Base-by-base conservation (phyloP, 2,113 vertebrate genomes). In the Acrocephalus arundinaceus region DNA sequence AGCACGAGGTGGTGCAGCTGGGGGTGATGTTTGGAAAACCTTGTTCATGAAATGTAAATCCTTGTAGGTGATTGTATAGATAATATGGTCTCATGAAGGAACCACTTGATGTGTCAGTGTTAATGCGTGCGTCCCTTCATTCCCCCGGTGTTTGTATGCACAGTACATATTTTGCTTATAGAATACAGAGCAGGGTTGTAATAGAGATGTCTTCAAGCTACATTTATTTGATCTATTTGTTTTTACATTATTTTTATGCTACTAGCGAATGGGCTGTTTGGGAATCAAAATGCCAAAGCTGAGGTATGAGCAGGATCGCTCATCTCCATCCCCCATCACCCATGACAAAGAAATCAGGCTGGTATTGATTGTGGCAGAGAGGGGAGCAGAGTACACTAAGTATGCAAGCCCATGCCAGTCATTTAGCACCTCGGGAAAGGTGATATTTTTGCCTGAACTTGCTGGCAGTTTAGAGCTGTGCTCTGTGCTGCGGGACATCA, bases 211-310 rank as follows among this genome's bases (percentile, higher is more conserved):
- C 96, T 92, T 96, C 96, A 96, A 96, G 94, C 94, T 93, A 94
- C 96, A 96, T 97, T 97, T 95, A 93, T 84, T 96, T 97, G 96
- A 97, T 96, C 83, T 95, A 96, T 97, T 97, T 96, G 93, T 97
- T 97, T 96, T 96, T 96, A 93, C 90, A 92, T 96, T 94, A 96
- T 94, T 95, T 95, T 97, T 96, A 95, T 96, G 96, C 90, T 95
- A 84, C 93, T 78, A 75, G 90, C 21, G 27, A 97, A 96, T 88
- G 93, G 93, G 94, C 88, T 96, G 88, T 94, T 95, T 95, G 90
- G 96, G 93, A 95, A 97, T 96, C 96, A 96, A 96, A 96, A 96
- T 93, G 93, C 94, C 92, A 93, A 84, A 84, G 85, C 93, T 94
- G 94, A 96, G 72, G 79, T 72, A 93, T 61, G 93, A 96, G 94